phyloP scores from a whole-genome alignment of 2,113 vertebrate genomes.

The Columba janthina region DNA sequence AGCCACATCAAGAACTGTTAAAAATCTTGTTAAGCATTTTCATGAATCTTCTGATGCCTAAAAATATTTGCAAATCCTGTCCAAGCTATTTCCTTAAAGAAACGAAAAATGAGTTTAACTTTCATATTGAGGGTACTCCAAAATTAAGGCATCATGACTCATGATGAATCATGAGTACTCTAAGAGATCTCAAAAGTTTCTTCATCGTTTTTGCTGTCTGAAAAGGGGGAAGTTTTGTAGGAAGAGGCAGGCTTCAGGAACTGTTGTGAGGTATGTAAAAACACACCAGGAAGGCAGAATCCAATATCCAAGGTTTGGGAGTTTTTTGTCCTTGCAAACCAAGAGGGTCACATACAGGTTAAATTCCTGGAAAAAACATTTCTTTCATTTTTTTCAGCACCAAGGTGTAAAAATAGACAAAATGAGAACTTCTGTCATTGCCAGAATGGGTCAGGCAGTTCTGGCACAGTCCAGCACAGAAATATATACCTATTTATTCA shows the following conservation, averaged over 20 bases:
- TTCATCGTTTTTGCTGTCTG: neutral
- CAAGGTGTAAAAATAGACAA: neutral
- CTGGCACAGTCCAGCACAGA: neutral
- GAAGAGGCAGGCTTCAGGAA: neutral
- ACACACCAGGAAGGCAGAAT: neutral
- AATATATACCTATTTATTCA: neutral
- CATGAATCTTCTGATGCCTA: neutral
- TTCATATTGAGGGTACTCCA: slow-evolving; percentile 11
- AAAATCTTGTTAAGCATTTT: neutral
- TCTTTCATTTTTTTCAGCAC: neutral
- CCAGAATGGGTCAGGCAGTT: neutral
- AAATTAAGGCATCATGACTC: slow-evolving; percentile 35
- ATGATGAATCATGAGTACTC: slow-evolving; percentile 29
- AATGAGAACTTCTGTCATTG: neutral
- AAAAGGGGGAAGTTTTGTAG: neutral
- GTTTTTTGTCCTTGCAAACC: neutral
- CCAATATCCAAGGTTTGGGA: neutral
- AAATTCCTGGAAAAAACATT: neutral
- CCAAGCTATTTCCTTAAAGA: neutral
- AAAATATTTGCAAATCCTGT: neutral
- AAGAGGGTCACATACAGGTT: neutral
- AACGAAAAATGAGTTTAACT: neutral
- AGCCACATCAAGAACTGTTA: neutral
- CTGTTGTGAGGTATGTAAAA: neutral
- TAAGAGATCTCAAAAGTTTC: neutral